A percentile compares a stretch with the other conserved stretches of the same genome.
Conservation (phyloP, 2,797 vertebrate species). For the Fundulus diaphanus region DNA sequence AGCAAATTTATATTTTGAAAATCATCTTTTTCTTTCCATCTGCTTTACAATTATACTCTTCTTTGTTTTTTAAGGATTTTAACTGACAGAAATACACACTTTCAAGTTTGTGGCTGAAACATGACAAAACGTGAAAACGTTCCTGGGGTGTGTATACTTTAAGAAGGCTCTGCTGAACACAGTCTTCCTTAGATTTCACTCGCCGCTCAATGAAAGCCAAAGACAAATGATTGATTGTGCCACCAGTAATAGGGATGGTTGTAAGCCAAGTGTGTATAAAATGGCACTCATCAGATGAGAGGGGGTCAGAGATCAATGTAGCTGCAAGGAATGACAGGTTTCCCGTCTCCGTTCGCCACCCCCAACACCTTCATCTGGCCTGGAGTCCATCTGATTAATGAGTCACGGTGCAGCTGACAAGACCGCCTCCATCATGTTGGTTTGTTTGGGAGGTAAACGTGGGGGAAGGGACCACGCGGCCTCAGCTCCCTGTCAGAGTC, state of each 20-base stretch:
- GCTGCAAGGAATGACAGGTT: conserved; percentile 58
- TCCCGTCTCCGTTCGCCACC: conserved; percentile 41
- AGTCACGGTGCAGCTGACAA: conserved; percentile 64
- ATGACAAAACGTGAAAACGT: no score
- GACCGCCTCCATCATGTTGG: conserved; percentile 35
- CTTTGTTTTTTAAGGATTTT: no score
- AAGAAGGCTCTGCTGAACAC: background rate
- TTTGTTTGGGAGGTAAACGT: conserved; percentile 37
- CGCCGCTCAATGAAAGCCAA: conserved; percentile 9
- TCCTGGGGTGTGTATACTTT: background rate
- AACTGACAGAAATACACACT: no score
- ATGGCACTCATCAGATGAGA: conserved; percentile 59
- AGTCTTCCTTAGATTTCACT: conserved; percentile 31
- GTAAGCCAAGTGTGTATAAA: conserved; percentile 50
- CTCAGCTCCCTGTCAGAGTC: conserved; percentile 22
- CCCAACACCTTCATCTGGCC: conserved; percentile 22
- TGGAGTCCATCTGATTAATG: conserved; percentile 71
- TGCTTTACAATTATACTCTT: no score
- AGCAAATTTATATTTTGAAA: no score
- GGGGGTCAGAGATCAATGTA: conserved; percentile 68
- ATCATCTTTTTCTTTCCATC: no score
- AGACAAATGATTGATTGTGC: conserved; percentile 46
- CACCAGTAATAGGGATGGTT: conserved; percentile 39
- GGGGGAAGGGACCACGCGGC: conserved; percentile 46
- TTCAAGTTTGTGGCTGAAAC: background rate